phyloP scores from a whole-genome alignment of 1,140 invertebrate genomes.

The Hycleus phaleratus region DNA sequence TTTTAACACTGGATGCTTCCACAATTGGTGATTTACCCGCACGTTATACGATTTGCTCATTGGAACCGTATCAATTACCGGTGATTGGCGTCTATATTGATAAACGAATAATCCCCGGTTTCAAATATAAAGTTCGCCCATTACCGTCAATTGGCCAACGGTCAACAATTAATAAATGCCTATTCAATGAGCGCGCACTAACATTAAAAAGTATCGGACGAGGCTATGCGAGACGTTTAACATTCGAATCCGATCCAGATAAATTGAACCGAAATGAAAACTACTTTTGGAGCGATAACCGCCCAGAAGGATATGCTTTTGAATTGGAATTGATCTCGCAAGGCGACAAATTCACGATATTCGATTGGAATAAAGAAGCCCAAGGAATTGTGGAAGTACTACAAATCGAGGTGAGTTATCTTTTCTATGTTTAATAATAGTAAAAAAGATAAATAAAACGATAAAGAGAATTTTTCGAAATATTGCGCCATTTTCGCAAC shows the following conservation, averaged over 20 bases:
- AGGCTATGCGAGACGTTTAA: constrained; percentile 66
- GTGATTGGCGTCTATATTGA: constrained; percentile 69
- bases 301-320: constrained; percentile 64
- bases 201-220: constrained; percentile 61
- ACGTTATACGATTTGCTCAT: constrained; percentile 51
- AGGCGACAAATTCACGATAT: constrained; percentile 63
- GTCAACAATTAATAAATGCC: constrained; percentile 36
- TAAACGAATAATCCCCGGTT: constrained; percentile 60
- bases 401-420: constrained; percentile 48
- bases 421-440: neutral
- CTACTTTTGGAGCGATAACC: constrained; percentile 72
- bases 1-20: constrained; percentile 46
- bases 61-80: constrained; percentile 57
- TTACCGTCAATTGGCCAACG: constrained; percentile 39
- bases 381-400: constrained; percentile 56
- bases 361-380: constrained; percentile 53
- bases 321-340: constrained; percentile 59
- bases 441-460: too few relatives aligned
- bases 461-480: neutral
- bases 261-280: constrained; percentile 60
- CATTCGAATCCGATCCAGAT: constrained; percentile 56
- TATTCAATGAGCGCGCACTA: constrained; percentile 56
- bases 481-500: constrained; percentile 8
- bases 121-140: constrained; percentile 64
- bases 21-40: constrained; percentile 55